Conservation (phyloP, 2,888 invertebrate genomes). For the Macaria notata region DNA sequence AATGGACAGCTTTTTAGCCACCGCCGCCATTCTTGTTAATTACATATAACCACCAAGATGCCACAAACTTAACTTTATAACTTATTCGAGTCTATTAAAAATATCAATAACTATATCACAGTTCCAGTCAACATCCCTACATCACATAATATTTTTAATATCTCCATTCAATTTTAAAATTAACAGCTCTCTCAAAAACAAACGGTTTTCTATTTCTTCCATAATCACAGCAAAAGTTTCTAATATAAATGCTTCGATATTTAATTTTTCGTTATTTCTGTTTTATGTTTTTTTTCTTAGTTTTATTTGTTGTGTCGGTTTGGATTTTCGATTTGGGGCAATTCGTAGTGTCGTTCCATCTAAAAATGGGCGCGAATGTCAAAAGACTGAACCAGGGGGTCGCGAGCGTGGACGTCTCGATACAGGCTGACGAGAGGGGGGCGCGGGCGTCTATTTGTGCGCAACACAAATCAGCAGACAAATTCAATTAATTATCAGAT, state of each 20-base stretch:
- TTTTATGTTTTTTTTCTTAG: constrained; percentile 33
- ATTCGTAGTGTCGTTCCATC: constrained; percentile 75
- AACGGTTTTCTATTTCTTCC: constrained; percentile 25
- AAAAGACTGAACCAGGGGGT: constrained; percentile 77
- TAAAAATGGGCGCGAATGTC: constrained; percentile 80
- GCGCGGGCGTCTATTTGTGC: constrained; percentile 73
- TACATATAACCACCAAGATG: constrained; percentile 59
- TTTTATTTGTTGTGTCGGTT: constrained; percentile 39
- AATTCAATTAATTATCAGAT: constrained; percentile 82
- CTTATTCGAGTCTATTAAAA: constrained; percentile 28
- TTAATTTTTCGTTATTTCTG: constrained; percentile 50
- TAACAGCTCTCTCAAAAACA: constrained; percentile 22
- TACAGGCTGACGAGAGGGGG: constrained; percentile 51
- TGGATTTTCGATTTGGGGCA: constrained; percentile 58
- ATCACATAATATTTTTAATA: constrained; percentile 34
- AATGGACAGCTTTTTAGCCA: constrained; percentile 61
- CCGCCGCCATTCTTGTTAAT: constrained; percentile 66
- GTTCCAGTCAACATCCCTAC: constrained; percentile 47
- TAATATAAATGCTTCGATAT: constrained; percentile 56
- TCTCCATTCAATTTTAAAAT: constrained; percentile 27
- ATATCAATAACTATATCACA: constrained; percentile 44
- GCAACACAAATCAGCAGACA: constrained; percentile 78
- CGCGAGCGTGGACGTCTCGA: constrained; percentile 55
- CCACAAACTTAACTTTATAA: constrained; percentile 54
- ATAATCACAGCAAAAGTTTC: constrained; percentile 36